These are phyloP conservation scores for Nymphalis c-album DNA, from an alignment of 2,888 invertebrate species.

Conservation along the genomic window DNA sequence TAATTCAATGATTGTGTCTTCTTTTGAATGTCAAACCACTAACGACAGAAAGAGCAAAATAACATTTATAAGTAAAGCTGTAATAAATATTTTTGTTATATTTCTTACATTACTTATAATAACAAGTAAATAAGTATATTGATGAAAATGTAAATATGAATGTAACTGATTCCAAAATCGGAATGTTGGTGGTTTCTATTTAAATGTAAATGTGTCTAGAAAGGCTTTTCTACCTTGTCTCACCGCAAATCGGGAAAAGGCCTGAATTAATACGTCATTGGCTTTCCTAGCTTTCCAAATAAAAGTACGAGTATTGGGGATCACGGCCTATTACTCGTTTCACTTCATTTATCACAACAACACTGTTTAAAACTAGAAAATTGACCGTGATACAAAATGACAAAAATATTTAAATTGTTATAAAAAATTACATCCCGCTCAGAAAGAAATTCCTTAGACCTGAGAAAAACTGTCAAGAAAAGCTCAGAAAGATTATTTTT, in stretches of 20 bases:
- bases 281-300: constrained; percentile 2
- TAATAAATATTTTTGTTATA: too few relatives aligned
- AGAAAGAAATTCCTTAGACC: too few relatives aligned
- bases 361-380: too few relatives aligned
- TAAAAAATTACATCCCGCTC: too few relatives aligned
- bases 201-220: constrained; percentile 20
- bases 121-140: neutral
- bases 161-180: neutral
- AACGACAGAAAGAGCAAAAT: too few relatives aligned
- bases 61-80: too few relatives aligned
- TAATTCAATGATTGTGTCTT: too few relatives aligned
- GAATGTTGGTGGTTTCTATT: constrained; percentile 13
- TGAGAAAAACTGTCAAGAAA: too few relatives aligned
- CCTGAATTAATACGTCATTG: constrained; percentile 14
- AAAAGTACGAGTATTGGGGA: constrained; percentile 11
- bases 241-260: constrained; percentile 18
- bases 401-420: too few relatives aligned
- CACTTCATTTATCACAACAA: neutral
- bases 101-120: neutral
- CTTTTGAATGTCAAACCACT: too few relatives aligned
- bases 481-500: too few relatives aligned
- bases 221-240: constrained; percentile 10
- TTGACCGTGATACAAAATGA: too few relatives aligned
- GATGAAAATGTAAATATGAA: neutral
- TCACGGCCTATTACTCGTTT: constrained; percentile 1